Conservation (phyloP, 2,113 vertebrate species). For the Seriola aureovittata region DNA sequence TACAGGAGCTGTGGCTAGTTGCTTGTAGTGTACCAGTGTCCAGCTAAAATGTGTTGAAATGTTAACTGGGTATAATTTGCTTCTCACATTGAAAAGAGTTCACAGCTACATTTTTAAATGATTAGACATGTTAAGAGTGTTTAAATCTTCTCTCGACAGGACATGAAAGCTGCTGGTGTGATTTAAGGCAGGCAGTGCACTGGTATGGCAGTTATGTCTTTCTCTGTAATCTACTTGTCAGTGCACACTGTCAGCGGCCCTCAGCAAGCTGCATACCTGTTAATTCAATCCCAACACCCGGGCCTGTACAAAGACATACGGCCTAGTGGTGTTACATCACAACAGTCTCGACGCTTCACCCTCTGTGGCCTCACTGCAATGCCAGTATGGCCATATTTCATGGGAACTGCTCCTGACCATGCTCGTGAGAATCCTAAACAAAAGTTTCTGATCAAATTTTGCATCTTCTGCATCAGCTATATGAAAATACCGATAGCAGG, state of each 20-base stretch:
- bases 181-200: conserved; percentile 56
- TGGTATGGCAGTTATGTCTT: conserved; percentile 63
- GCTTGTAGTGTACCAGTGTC: not conserved
- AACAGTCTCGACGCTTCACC: conserved; percentile 45
- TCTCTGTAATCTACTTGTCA: conserved; percentile 75
- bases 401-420: conserved; percentile 48
- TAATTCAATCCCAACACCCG: conserved; percentile 63
- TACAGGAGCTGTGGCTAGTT: not conserved
- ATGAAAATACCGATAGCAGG: conserved; percentile 61
- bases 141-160: conserved; percentile 13
- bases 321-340: conserved; percentile 64
- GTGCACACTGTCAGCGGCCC: conserved; percentile 60
- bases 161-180: conserved; percentile 43
- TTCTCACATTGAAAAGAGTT: not conserved
- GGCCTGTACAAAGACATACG: conserved; percentile 59
- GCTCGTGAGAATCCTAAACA: conserved; percentile 19
- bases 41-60: not conserved
- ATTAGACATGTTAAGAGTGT: not conserved
- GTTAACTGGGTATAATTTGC: not conserved
- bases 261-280: conserved; percentile 68
- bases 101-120: too few species aligned
- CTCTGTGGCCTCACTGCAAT: conserved; percentile 61
- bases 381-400: conserved; percentile 63
- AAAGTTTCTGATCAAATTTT: conserved; percentile 21
- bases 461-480: conserved; percentile 17